Conservation (phyloP, 2,797 vertebrate species). For the Dryobates pubescens region DNA sequence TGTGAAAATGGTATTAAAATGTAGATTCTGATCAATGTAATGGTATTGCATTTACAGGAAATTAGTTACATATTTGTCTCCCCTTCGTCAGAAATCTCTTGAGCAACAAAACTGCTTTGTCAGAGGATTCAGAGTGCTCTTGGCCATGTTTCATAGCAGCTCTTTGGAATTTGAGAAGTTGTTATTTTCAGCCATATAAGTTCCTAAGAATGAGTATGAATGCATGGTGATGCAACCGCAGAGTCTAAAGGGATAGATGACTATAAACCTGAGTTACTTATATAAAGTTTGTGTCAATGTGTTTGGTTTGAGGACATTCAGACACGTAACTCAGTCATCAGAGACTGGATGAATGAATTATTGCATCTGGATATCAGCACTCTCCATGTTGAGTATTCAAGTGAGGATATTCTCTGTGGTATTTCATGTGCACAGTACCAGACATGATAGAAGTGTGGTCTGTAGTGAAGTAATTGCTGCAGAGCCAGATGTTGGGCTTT, state of each 20-base stretch:
- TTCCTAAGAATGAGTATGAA: not conserved
- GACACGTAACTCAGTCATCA: fast-evolving
- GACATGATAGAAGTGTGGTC: fast-evolving
- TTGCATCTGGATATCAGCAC: fast-evolving
- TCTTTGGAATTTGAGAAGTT: not conserved
- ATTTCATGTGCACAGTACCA: not conserved
- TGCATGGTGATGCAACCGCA: not conserved
- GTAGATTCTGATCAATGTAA: not conserved
- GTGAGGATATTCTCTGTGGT: not conserved
- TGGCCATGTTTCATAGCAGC: not conserved
- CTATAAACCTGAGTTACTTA: not conserved
- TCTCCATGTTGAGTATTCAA: not conserved
- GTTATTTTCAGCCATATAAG: not conserved
- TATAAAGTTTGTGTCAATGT: not conserved
- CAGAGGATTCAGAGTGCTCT: not conserved
- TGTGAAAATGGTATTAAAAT: not conserved
- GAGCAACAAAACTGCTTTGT: not conserved
- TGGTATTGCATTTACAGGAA: not conserved
- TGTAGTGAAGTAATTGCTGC: not conserved
- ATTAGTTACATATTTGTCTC: not conserved
- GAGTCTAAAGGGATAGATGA: not conserved
- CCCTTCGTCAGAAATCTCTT: not conserved
- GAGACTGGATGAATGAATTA: not conserved
- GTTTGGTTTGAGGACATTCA: not conserved
- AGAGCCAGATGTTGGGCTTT: not conserved